These are phyloP conservation scores for Lordiphosa fenestrarum DNA, from an alignment of 2,888 invertebrate species.

Conservation along the genomic window DNA sequence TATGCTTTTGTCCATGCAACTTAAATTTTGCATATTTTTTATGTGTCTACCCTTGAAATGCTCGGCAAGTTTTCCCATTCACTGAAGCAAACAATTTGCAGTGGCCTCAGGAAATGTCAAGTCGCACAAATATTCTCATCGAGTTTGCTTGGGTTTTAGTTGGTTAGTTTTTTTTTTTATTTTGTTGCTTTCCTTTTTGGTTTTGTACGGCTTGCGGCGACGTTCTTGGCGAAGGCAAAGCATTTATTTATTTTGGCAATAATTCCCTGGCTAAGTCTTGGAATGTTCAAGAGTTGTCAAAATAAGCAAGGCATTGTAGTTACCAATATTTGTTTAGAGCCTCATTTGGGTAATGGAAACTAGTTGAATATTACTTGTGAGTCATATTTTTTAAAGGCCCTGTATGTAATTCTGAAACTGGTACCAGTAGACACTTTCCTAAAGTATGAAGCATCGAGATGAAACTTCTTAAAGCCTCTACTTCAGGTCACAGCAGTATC, in stretches of 20 bases:
- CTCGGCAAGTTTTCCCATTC: slow-evolving; percentile 38
- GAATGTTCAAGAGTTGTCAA: too few species aligned
- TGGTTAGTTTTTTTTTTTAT: slow-evolving; percentile 12
- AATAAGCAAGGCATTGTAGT: too few species aligned
- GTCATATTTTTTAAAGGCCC: too few species aligned
- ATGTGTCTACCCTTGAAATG: neutral
- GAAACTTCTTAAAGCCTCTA: too few species aligned
- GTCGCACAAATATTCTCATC: slow-evolving; percentile 9
- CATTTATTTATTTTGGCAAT: neutral
- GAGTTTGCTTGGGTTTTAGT: slow-evolving; percentile 42
- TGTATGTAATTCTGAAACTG: too few species aligned
- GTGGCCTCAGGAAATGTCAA: slow-evolving; percentile 1
- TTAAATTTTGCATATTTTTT: slow-evolving; percentile 25
- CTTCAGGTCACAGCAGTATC: too few species aligned
- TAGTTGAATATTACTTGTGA: too few species aligned
- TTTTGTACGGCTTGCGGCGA: slow-evolving; percentile 10
- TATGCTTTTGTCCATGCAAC: slow-evolving; percentile 32
- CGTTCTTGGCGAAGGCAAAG: neutral
- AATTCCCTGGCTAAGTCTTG: too few species aligned
- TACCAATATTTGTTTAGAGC: too few species aligned
- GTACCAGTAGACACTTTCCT: too few species aligned
- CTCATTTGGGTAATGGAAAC: too few species aligned
- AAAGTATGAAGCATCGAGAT: too few species aligned
- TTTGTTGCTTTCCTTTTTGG: slow-evolving; percentile 2
- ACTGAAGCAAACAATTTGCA: slow-evolving; percentile 14